A percentile compares a stretch with the other conserved stretches of the same genome.
Conservation (phyloP, 2,113 vertebrate genomes). For the Ochotona princeps region DNA sequence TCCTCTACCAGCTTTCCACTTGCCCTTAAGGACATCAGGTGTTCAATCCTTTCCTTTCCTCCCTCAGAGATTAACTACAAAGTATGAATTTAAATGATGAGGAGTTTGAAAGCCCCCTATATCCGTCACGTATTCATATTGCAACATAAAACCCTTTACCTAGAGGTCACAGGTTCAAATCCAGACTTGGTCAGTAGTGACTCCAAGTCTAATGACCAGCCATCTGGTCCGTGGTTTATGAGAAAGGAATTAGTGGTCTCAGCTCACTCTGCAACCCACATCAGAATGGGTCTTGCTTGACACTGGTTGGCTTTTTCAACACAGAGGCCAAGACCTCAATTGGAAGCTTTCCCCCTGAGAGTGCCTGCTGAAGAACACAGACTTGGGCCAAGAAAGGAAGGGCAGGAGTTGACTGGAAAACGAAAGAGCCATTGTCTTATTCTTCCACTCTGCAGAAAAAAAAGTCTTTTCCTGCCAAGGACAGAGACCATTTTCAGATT, state of each 20-base stretch:
- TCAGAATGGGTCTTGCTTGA: not conserved
- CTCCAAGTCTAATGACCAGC: conserved; percentile 70
- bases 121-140: conserved; percentile 76
- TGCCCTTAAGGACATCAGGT: not conserved
- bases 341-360: not conserved
- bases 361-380: not conserved
- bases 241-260: not conserved
- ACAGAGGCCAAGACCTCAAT: conserved; percentile 7
- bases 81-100: conserved; percentile 70
- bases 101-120: conserved; percentile 66
- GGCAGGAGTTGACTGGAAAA: not conserved
- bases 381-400: not conserved
- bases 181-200: conserved; percentile 80
- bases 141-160: conserved; percentile 80
- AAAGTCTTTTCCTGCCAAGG: not conserved
- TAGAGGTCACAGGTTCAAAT: conserved; percentile 81
- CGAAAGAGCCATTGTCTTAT: not conserved
- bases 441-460: not conserved
- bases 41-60: not conserved
- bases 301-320: not conserved
- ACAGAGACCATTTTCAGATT: not conserved
- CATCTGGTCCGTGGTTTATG: conserved; percentile 30
- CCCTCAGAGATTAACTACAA: conserved; percentile 61
- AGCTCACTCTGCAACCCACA: not conserved
- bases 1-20: not conserved